Percentiles rank a stretch among this genome's conserved stretches.
Conservation (phyloP, 2,888 invertebrate genomes). For the Ypsolopha sequella region DNA sequence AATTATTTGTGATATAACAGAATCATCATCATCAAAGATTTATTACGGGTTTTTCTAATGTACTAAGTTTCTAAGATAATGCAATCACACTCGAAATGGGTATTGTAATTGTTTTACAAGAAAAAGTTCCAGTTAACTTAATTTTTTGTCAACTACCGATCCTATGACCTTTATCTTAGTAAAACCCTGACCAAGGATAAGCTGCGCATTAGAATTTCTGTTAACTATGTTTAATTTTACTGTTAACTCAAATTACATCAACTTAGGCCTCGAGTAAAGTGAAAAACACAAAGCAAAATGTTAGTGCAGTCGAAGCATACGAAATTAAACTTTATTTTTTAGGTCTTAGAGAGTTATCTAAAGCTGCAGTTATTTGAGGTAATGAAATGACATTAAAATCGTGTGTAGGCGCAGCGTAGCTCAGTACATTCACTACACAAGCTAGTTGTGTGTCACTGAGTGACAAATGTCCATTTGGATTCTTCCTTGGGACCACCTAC, state of each 20-base stretch:
- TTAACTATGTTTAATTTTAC: slow-evolving; percentile 35
- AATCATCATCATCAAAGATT: no score
- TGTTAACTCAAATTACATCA: slow-evolving; percentile 37
- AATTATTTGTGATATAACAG: no score
- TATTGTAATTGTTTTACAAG: no score
- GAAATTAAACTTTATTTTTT: background rate
- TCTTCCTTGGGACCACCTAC: slow-evolving; percentile 23
- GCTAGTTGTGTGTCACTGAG: slow-evolving; percentile 23
- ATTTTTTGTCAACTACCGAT: no score
- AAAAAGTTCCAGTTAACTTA: no score
- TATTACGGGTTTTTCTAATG: no score
- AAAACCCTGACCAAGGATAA: background rate
- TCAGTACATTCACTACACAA: slow-evolving; percentile 23
- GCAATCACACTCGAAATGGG: no score
- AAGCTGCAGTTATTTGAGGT: slow-evolving; percentile 5
- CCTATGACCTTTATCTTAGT: no score
- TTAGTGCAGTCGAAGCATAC: slow-evolving; percentile 5
- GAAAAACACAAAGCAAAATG: slow-evolving; percentile 11
- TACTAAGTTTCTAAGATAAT: no score
- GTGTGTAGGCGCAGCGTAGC: slow-evolving; percentile 11
- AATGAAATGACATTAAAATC: no score
- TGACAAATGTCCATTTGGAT: slow-evolving; percentile 27
- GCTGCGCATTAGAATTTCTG: slow-evolving; percentile 11
- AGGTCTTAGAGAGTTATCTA: no score
- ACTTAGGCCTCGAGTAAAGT: slow-evolving; percentile 26